Evolutionary conservation across 1,140 invertebrate species (phyloP), one percentile per base, ranked within the genome.

Genomic region (Bombus superbus): DNA sequence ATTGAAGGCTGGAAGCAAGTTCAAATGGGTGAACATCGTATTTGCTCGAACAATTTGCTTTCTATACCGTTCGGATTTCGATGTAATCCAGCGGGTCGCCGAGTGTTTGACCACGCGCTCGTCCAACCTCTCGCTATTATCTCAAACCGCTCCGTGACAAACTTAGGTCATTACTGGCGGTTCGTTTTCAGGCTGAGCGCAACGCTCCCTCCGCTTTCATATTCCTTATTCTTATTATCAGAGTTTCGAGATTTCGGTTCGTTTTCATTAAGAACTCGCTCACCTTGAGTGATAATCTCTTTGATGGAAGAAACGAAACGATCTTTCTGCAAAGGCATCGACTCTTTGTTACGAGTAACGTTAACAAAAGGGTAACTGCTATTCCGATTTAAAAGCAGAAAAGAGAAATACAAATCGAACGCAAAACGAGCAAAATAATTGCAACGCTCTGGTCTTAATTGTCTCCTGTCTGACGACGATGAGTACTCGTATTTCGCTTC

Each of bases 101-200:
- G 38, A 69, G 35, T 53, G 81, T 83, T 83, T 83, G 81, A 83
- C 81, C 81, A 83, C 81, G 42, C 81, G 81, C 53, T 62, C 66
- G 66, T 72, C 68, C 53, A 80, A 85, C 77, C 77, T 64, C 57
- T 62, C 77, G 83, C 83, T 77, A 85, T 85, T 85, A 85, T 68
- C 68, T 80, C 28, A 57, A 85, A 79, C 69, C 44, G 38, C 25
- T n/a, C 35, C 38, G 83, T 77, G 83, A 85, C 83, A 85, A 85
- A 85, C 77, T 85, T 85, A 25, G 68, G 38, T 79, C 76, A 35
- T 85, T 85, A 85, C 57, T 22, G 18, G 35, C 28, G 68, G 83
- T 85, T 80, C 62, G 76, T 79, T 85, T 79, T 80, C 68, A 57
- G 57, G 32, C 32, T 9, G 25, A 53, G 6, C 18, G 47, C 18